Evolutionary conservation across 2,797 vertebrate species (phyloP).

Genomic region (Acanthurus tractus): DNA sequence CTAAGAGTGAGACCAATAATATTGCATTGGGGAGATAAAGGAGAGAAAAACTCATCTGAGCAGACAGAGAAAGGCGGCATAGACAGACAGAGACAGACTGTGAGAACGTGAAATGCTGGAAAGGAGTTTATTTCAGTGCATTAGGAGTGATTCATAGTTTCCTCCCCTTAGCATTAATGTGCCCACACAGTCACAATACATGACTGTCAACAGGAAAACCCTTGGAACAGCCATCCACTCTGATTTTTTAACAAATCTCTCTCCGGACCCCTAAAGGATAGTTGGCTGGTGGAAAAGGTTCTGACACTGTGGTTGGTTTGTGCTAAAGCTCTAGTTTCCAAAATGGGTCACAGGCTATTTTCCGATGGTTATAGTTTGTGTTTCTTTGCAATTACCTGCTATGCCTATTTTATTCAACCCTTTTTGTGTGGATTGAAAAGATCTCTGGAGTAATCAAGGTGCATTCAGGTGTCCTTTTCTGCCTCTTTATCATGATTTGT

Average conservation of each 20-base stretch:
- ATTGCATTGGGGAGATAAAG: conserved; percentile 30
- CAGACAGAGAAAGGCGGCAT: conserved; percentile 5
- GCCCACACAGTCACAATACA: conserved; percentile 56
- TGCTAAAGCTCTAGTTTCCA: conserved; percentile 43
- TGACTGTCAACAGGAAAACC: conserved; percentile 62
- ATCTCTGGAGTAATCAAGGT: background rate
- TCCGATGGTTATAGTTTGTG: background rate
- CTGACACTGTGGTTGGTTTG: conserved; percentile 41
- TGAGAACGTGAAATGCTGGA: conserved; percentile 3
- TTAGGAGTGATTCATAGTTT: conserved; percentile 53
- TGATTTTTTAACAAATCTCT: conserved; percentile 60
- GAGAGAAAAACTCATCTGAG: conserved; percentile 12
- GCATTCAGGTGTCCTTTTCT: background rate
- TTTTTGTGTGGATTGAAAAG: background rate
- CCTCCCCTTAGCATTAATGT: conserved; percentile 32
- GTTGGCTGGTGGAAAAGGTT: conserved; percentile 34
- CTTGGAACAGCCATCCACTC: conserved; percentile 46
- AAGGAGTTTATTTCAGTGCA: conserved; percentile 24
- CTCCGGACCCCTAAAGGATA: conserved; percentile 5
- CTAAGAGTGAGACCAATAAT: conserved; percentile 32
- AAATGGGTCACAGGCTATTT: conserved; percentile 13
- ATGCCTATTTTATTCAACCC: background rate
- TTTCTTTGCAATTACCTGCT: background rate
- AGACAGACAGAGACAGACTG: conserved; percentile 9
- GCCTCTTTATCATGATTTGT: background rate